phyloP scores from a whole-genome alignment of 2,797 vertebrate species.

The Acridotheres tristis region DNA sequence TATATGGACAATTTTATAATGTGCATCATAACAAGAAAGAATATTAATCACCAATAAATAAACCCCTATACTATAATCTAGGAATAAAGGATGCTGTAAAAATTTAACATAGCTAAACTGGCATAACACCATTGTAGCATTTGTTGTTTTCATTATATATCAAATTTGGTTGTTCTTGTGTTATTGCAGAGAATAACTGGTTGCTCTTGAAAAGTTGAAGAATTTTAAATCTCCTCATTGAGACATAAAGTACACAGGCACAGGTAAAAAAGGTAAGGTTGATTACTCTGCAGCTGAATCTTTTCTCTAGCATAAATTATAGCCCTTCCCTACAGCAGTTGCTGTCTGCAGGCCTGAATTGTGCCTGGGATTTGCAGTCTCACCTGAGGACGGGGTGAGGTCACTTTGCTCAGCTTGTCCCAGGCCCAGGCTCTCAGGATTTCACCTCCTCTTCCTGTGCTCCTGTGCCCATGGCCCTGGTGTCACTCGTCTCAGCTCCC shows the following conservation, averaged over 20 bases:
- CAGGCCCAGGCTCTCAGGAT: not conserved
- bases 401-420: rapidly evolving
- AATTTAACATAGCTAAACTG: not conserved
- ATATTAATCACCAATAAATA: not conserved
- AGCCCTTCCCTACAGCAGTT: not conserved
- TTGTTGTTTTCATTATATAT: not conserved
- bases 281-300: not conserved
- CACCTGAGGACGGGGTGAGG: not conserved
- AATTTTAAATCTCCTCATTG: not conserved
- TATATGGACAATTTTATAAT: not conserved
- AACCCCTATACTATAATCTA: not conserved
- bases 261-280: not conserved
- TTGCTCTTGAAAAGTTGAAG: not conserved
- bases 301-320: not conserved
- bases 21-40: not conserved
- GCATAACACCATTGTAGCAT: not conserved
- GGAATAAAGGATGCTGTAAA: not conserved
- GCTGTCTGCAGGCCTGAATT: not conserved
- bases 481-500: not conserved
- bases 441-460: rapidly evolving
- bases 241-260: not conserved
- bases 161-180: not conserved
- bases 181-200: not conserved
- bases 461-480: rapidly evolving
- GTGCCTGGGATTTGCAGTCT: not conserved